phyloP scores from a whole-genome alignment of 2,113 vertebrate genomes.

The Xyrauchen texanus region DNA sequence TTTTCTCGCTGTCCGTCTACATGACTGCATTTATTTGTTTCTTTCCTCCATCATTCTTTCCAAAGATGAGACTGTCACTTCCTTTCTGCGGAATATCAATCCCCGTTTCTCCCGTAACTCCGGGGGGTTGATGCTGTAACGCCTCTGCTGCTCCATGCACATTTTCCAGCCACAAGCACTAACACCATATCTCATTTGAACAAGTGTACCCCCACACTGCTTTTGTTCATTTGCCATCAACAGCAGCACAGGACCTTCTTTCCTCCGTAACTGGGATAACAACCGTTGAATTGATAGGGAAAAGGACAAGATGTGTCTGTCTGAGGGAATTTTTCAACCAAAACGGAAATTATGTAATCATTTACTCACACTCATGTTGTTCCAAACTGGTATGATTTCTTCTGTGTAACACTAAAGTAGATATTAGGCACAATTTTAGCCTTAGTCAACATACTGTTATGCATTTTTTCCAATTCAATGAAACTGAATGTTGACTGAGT shows the following conservation, averaged over 20 bases:
- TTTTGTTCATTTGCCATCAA: neutral
- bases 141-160: slow-evolving; percentile 72
- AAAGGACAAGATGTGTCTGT: too few species aligned
- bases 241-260: slow-evolving; percentile 10
- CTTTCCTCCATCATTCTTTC: slow-evolving; percentile 63
- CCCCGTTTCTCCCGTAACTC: slow-evolving; percentile 70
- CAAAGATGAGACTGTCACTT: slow-evolving; percentile 77
- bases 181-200: slow-evolving; percentile 69
- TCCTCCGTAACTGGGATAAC: neutral
- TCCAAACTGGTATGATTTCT: too few species aligned
- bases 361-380: too few species aligned
- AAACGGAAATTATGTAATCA: too few species aligned
- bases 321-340: too few species aligned
- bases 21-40: slow-evolving; percentile 40
- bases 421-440: too few species aligned
- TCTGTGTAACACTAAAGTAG: too few species aligned
- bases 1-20: slow-evolving; percentile 14
- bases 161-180: slow-evolving; percentile 73
- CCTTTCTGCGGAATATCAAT: slow-evolving; percentile 73
- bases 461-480: too few species aligned
- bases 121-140: slow-evolving; percentile 63
- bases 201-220: slow-evolving; percentile 51
- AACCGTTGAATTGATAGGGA: too few species aligned
- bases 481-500: too few species aligned
- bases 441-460: too few species aligned